A percentile compares a stretch with the other conserved stretches of the same genome.
phyloP scores from a whole-genome alignment of 2,113 vertebrate genomes.

The Dinomys branickii region DNA sequence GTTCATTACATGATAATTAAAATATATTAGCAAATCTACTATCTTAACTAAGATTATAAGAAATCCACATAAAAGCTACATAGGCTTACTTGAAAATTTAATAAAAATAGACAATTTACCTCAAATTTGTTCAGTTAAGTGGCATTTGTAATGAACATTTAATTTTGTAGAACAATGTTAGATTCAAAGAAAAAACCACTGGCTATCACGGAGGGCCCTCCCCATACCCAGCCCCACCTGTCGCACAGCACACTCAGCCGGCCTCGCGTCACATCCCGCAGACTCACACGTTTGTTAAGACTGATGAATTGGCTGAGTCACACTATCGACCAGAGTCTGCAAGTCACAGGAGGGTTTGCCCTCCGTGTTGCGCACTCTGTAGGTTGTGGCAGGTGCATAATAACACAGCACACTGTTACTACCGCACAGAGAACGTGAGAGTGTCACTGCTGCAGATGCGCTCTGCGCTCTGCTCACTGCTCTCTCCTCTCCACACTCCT shows the following conservation, averaged over 20 bases:
- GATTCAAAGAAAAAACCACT: not conserved
- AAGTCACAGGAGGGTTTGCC: not conserved
- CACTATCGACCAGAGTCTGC: not conserved
- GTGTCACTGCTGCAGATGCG: not conserved
- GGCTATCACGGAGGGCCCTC: too few relatives aligned
- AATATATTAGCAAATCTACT: not conserved
- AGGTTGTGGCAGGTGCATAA: not conserved
- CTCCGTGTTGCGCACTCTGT: not conserved
- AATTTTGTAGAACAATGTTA: not conserved
- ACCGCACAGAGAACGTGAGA: too few relatives aligned
- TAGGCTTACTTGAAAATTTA: not conserved
- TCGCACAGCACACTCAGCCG: fast-evolving
- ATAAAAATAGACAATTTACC: not conserved
- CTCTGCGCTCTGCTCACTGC: not conserved
- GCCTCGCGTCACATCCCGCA: too few relatives aligned
- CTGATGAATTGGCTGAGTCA: not conserved
- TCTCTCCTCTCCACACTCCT: not conserved
- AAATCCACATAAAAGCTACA: not conserved
- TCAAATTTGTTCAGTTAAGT: not conserved
- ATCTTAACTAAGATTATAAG: not conserved
- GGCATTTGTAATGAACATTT: not conserved
- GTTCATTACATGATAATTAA: not conserved
- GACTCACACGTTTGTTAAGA: not conserved
- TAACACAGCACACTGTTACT: not conserved
- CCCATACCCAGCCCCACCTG: too few relatives aligned